Conservation (phyloP, 2,888 invertebrate genomes). For the Terebella lapidaria region DNA sequence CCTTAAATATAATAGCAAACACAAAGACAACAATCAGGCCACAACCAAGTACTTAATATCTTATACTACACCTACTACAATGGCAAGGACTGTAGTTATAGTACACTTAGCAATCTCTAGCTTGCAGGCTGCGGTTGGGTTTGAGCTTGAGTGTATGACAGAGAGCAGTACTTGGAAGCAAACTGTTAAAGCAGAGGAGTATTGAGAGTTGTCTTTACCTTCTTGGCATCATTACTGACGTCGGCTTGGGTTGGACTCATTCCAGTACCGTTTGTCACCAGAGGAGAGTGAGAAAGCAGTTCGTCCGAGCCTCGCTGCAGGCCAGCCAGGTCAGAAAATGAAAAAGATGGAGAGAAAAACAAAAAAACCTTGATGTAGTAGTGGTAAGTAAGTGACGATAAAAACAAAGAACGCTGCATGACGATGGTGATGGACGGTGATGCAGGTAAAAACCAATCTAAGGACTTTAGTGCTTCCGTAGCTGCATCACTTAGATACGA, state of each 20-base stretch:
- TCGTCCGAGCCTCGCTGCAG: constrained; percentile 95
- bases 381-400: background rate
- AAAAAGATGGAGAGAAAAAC: background rate
- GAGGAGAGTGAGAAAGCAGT: constrained; percentile 82
- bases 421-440: background rate
- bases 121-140: too few relatives aligned
- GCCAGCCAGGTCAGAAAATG: background rate
- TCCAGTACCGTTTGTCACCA: constrained; percentile 69
- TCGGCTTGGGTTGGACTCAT: constrained; percentile 84
- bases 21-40: too few relatives aligned
- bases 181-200: too few relatives aligned
- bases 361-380: background rate
- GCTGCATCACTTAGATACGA: too few relatives aligned
- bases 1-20: too few relatives aligned
- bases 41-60: too few relatives aligned
- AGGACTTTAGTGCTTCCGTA: background rate
- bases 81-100: too few relatives aligned
- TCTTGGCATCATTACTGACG: constrained; percentile 94
- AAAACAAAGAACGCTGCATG: background rate
- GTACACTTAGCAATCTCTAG: too few relatives aligned
- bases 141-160: too few relatives aligned
- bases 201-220: constrained; percentile 63
- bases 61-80: too few relatives aligned
- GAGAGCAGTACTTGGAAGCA: too few relatives aligned
- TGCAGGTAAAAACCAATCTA: background rate